Evolutionary conservation across 2,888 invertebrate genomes (phyloP), one percentile per base, ranked within the genome.

Genomic region (Phoenoteleia sp.): DNA sequence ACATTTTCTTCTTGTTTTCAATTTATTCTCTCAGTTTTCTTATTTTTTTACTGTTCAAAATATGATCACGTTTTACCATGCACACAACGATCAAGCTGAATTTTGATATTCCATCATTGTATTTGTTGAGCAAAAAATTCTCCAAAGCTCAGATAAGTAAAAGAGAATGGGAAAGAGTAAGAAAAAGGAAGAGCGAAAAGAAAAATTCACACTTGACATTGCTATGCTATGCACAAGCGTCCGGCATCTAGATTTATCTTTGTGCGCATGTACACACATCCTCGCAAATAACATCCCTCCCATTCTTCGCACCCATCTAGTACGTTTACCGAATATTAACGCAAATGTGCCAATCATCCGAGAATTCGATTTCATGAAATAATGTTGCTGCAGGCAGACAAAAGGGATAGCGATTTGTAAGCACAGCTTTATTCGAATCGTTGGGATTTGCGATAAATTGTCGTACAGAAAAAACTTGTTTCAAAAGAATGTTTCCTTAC

Each of bases 281-380:
- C 17, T 33, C n/a, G 60, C 60, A 74, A 62, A 79, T 74, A 79
- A 21, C 52, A n/a, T 27, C 23, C 64, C 21, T 75, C 54, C 67
- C 39, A n/a, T 39, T 77, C 52, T 62, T 75, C 60, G 56, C 19
- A 6, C 19, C 3, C 67, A 33, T 69, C 27, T 69, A 47, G 33
- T 36, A 79, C 66, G 83, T 45, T 69, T 42, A 58, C 42, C 69
- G 83, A 83, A 83, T 83, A 79, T 83, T 83, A 83, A 83, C 56
- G 79, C 42, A 74, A 52, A 72, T 83, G 60, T 67, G 79, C 69
- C 56, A 84, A 79, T 84, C 84, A 79, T 71, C 64, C 39, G 74
- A 49, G 62, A 72, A 84, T 80, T 84, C 79, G 84, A 79, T 75
- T 84, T 60, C 60, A 39, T 60, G 47, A 79, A 83, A 84, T 77